Percentiles rank a stretch among this genome's conserved stretches.
These are phyloP conservation scores for Plebejus anna DNA, from an alignment of 2,888 invertebrate genomes.

Conservation along the genomic window DNA sequence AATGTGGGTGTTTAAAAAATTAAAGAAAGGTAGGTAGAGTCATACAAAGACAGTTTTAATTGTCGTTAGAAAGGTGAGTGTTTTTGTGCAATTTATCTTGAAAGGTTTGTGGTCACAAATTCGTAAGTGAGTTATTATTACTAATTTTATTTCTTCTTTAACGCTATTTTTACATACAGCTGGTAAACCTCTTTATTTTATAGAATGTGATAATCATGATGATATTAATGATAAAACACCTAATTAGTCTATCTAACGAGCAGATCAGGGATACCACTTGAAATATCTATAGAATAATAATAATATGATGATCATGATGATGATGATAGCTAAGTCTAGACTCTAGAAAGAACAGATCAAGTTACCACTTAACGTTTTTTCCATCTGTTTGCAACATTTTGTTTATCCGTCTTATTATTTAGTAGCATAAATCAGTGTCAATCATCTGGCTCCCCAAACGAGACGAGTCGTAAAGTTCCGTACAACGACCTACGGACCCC, in stretches of 20 bases:
- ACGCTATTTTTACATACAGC: no score
- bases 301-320: not conserved
- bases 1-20: not conserved
- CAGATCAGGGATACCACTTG: no score
- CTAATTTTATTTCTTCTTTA: not conserved
- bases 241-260: no score
- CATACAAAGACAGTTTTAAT: not conserved
- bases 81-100: not conserved
- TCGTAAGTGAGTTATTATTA: not conserved
- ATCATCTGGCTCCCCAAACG: conserved; percentile 47
- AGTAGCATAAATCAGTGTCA: conserved; percentile 33
- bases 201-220: no score
- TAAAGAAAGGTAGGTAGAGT: not conserved
- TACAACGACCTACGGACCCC: conserved; percentile 77
- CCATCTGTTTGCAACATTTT: not conserved
- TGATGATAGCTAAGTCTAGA: not conserved
- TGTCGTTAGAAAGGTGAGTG: not conserved
- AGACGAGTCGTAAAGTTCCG: conserved; percentile 58
- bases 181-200: no score
- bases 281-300: no score
- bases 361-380: not conserved
- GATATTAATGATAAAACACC: no score
- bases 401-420: not conserved
- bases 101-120: not conserved
- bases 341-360: not conserved